Base-by-base conservation (phyloP, 2,797 vertebrate genomes). In the Todus mexicanus region DNA sequence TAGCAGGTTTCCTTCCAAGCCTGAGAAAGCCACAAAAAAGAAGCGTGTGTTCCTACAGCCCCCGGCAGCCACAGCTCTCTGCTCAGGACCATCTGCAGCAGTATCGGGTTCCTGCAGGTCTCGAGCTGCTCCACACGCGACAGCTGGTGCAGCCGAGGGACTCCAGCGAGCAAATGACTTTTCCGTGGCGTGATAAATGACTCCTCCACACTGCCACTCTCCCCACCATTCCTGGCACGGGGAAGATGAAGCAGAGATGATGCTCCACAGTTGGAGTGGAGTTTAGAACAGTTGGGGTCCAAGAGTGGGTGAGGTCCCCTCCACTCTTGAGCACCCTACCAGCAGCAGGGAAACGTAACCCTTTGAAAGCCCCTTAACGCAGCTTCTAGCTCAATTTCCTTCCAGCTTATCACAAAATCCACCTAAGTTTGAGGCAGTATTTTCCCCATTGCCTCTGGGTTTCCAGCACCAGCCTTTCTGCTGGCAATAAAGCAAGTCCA, bases 141-240 rank as follows among this genome's bases (percentile, higher is more conserved):
- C 95, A 97, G 95, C 96, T 95, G 96, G 38, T 38, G 53, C 86
- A 74, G 61, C 84, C 19, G 2, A 80, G 74, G 89, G 81, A 53
- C 88, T 90, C 56, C 59, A 25, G 92, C 21, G 7, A 25, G 15
- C 74, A 93, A 68, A 91, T 73, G 37, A 76, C 75, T 96, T 95
- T 84, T 94, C 95, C 87, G 83, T 73, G 13, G 10, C 29, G 5
- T 75, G 86, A 91, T 38, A 69, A 96, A 87, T 87, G 68, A 76
- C 77, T 78, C 78, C 71, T 90, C 78, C 66, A 29, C 8, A 16
- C 69, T 22, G 23, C 81, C 14, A 42, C 26, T 43, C 50, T n/a
- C 59, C 64, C 69, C 66, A 43, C 48, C 40, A 9, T 26, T 56
- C 68, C 63, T 63, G 25, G 17, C 11, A 59, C 38, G 56, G 33